Conservation (phyloP, 2,797 vertebrate species). For the Salmo trutta region DNA sequence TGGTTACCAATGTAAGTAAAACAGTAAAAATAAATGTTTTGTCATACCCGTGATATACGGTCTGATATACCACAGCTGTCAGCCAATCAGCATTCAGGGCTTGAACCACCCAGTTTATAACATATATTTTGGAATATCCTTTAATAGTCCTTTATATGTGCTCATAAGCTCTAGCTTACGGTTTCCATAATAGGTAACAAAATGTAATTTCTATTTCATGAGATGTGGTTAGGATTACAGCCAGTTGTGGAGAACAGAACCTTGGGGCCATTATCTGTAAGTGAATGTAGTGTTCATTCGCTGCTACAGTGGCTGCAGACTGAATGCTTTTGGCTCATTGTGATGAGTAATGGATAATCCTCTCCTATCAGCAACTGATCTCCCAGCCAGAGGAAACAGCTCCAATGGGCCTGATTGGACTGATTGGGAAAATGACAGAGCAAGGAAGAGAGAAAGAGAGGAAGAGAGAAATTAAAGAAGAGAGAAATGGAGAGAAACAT, state of each 20-base stretch:
- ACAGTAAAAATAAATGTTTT: no score
- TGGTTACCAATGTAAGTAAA: no score
- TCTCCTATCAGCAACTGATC: not conserved
- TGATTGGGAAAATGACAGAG: not conserved
- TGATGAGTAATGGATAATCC: not conserved
- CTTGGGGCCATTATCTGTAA: not conserved
- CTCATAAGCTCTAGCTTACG: no score
- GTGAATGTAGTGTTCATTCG: conserved; percentile 9
- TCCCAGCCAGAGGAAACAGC: conserved; percentile 1
- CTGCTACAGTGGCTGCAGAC: not conserved
- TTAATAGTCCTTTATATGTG: no score
- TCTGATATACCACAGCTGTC: no score
- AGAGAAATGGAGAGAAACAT: not conserved
- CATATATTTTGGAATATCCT: no score
- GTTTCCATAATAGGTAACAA: no score
- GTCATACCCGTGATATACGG: no score
- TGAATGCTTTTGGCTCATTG: not conserved
- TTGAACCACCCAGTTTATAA: no score
- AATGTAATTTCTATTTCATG: no score
- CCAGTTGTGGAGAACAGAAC: not conserved
- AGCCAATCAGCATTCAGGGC: no score
- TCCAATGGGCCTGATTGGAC: conserved; percentile 2
- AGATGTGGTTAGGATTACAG: no score
- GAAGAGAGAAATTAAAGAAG: not conserved
- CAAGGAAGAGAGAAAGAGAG: not conserved